These are phyloP conservation scores for Ligdia adustata DNA, from an alignment of 2,888 invertebrate genomes.

Conservation along the genomic window DNA sequence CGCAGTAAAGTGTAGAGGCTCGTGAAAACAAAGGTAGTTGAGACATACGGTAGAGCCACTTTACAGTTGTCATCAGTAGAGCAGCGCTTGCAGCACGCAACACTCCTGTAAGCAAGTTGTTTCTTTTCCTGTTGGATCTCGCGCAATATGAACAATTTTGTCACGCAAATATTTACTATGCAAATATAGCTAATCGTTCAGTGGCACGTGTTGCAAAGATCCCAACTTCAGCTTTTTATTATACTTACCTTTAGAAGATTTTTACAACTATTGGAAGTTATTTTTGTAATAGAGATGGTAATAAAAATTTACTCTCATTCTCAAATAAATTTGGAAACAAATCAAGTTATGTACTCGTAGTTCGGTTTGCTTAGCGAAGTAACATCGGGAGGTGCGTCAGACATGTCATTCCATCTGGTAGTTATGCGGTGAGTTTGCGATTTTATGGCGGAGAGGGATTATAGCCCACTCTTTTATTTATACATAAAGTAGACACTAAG, in stretches of 20 bases:
- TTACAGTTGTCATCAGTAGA: slow-evolving; percentile 42
- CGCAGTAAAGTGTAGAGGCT: slow-evolving; percentile 19
- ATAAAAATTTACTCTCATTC: too few species aligned
- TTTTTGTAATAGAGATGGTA: neutral
- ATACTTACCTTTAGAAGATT: neutral
- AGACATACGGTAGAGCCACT: slow-evolving; percentile 46
- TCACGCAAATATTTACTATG: too few species aligned
- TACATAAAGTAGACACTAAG: slow-evolving; percentile 62
- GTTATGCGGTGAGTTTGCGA: slow-evolving; percentile 81
- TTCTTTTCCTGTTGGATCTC: slow-evolving; percentile 25
- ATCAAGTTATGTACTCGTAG: too few species aligned
- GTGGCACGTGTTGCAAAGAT: slow-evolving; percentile 4
- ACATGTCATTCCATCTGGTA: slow-evolving; percentile 80
- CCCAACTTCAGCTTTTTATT: slow-evolving; percentile 4
- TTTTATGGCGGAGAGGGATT: slow-evolving; percentile 84
- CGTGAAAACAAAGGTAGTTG: slow-evolving; percentile 36
- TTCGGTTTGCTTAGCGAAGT: slow-evolving; percentile 75
- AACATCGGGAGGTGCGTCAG: slow-evolving; percentile 64
- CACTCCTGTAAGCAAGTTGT: slow-evolving; percentile 72
- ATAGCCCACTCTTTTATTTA: slow-evolving; percentile 73
- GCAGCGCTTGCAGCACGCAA: slow-evolving; percentile 67
- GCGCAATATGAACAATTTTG: slow-evolving; percentile 13
- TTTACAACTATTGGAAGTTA: neutral
- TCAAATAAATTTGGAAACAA: too few species aligned
- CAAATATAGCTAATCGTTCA: too few species aligned